A percentile compares a stretch with the other conserved stretches of the same genome.
Evolutionary conservation across 2,888 invertebrate genomes (phyloP).

Genomic region (Sphinx pinastri): DNA sequence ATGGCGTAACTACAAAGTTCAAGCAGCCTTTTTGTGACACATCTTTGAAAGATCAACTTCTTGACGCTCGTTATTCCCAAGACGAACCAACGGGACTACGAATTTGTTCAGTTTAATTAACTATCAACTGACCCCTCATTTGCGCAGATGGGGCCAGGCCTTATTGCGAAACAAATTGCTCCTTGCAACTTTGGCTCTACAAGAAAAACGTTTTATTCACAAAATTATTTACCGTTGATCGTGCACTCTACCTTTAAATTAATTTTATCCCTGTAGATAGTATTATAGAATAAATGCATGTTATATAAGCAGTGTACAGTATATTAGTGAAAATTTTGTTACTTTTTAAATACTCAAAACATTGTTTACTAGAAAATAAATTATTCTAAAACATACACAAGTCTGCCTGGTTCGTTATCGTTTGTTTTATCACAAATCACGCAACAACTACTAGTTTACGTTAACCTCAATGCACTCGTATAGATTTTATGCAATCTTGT

Average conservation of each 20-base stretch:
- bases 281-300: too few species aligned
- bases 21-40: slow-evolving; percentile 1
- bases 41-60: slow-evolving; percentile 30
- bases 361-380: too few species aligned
- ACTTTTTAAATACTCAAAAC: too few species aligned
- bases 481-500: too few species aligned
- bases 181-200: slow-evolving; percentile 55
- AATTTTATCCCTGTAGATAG: too few species aligned
- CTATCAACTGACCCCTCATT: slow-evolving; percentile 75
- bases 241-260: neutral
- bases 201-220: slow-evolving; percentile 45
- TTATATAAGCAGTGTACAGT: too few species aligned
- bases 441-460: too few species aligned
- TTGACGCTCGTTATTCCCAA: slow-evolving; percentile 34
- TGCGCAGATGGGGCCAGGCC: slow-evolving; percentile 72
- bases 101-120: slow-evolving; percentile 76
- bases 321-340: too few species aligned
- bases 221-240: neutral
- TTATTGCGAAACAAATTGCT: slow-evolving; percentile 76
- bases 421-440: too few species aligned
- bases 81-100: slow-evolving; percentile 55
- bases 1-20: neutral
- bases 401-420: too few species aligned
- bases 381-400: too few species aligned
- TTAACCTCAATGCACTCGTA: too few species aligned